These are phyloP conservation scores for Melanotaenia maccullochi DNA, from an alignment of 2,797 vertebrate species.

Conservation along the genomic window DNA sequence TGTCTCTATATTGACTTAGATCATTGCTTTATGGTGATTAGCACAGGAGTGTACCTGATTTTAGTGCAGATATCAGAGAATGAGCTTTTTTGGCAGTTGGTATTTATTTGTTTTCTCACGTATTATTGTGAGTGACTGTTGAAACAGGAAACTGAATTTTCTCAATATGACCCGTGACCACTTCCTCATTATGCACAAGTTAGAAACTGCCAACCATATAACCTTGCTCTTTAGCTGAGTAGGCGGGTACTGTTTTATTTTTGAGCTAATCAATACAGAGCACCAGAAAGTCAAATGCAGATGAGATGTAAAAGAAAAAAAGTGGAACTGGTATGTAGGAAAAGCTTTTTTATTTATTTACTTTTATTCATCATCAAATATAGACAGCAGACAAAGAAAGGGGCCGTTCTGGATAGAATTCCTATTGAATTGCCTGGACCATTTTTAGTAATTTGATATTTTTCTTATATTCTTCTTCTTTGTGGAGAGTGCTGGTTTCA, in stretches of 20 bases:
- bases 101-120: constrained; percentile 63
- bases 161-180: constrained; percentile 82
- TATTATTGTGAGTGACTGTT: constrained; percentile 74
- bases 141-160: constrained; percentile 88
- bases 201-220: constrained; percentile 57
- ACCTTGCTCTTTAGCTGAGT: constrained; percentile 41
- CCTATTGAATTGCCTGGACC: constrained; percentile 8
- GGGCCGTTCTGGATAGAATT: constrained; percentile 11
- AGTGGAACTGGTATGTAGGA: constrained; percentile 44
- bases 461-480: constrained; percentile 56
- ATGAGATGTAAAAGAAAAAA: constrained; percentile 18
- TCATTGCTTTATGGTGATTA: constrained; percentile 16
- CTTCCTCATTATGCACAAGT: constrained; percentile 90
- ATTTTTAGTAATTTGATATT: constrained; percentile 44
- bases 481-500: constrained; percentile 63
- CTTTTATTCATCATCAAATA: constrained; percentile 26
- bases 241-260: constrained; percentile 32
- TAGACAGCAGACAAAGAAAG: constrained; percentile 8
- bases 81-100: constrained; percentile 25
- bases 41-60: constrained; percentile 39
- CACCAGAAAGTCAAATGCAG: constrained; percentile 50
- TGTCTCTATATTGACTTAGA: constrained; percentile 2
- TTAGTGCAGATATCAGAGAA: constrained; percentile 4
- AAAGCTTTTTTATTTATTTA: background rate
- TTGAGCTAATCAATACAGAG: constrained; percentile 51